Evolutionary conservation across 2,113 vertebrate genomes (phyloP), one percentile per base, ranked within the genome.

Genomic region (Muntiacus reevesi): DNA sequence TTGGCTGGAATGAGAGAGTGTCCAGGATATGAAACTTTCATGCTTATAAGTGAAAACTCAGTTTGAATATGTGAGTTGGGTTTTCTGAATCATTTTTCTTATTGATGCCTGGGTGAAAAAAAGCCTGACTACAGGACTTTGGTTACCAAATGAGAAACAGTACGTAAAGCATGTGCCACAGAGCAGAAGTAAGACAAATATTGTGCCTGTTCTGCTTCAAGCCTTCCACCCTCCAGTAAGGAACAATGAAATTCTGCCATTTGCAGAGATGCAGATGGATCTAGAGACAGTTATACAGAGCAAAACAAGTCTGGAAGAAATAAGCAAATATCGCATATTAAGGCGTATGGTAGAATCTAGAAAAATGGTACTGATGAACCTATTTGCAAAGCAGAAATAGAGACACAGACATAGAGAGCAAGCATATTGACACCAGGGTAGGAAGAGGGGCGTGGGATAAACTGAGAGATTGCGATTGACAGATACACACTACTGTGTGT

Each of bases 21-120:
- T 59, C 17, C 7, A 25, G 2, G 33, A 15, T 5, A 19, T 30
- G 50, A 14, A 10, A 50, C 11, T 78, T 84, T 25, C 17, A 40
- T 50, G 25, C 1, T 59, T 36, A 27, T 33, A 36, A 14, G 12
- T 71, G 50, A 57, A 54, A 81, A 43, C 15, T 95, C 23, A 54
- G 17, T 33, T 62, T 79, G 62, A 87, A 47, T 54, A 50, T 36
- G 40, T 23, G 17, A 71, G 21, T 30, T 91, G 23, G 16, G 33
- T 54, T 76, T 83, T 83, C 54, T 52, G 40, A 87, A 10, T 84
- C 40, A 52, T 74, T 28, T 43, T 96, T 79, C 33, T 50, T 84
- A 5, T 67, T 36, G 7, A 59, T 33, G 67, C 23, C 5, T 19
- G 43, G 17, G 4, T 1, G 76, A 76, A 83, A 83, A 14, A 45